Percentiles rank a stretch among this genome's conserved stretches.
phyloP scores from a whole-genome alignment of 1,140 invertebrate genomes.

The Euura saliciscinereae region DNA sequence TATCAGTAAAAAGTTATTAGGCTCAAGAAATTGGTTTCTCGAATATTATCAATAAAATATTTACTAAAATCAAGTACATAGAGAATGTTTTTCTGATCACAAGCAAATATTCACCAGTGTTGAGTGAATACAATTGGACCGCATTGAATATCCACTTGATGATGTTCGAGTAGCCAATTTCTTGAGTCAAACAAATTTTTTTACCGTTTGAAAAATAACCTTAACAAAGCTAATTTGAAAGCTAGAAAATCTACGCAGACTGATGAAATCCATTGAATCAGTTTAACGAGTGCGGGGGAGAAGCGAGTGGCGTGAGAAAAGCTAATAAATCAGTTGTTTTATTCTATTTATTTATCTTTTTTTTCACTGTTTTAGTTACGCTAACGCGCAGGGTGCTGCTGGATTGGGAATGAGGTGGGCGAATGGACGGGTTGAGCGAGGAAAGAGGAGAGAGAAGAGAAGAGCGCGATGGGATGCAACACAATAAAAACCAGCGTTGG shows the following conservation, averaged over 20 bases:
- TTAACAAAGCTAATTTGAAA: conserved; percentile 3
- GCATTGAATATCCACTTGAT: no score
- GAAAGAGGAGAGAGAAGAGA: conserved; percentile 16
- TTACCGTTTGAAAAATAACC: no score
- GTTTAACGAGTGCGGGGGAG: conserved; percentile 47
- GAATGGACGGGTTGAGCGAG: background rate
- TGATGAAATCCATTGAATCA: conserved; percentile 56
- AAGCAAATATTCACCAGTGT: no score
- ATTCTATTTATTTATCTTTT: conserved; percentile 33
- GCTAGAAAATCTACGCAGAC: conserved; percentile 35
- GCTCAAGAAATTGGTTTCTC: no score
- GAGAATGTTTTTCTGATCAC: no score
- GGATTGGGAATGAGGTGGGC: background rate
- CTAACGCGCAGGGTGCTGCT: background rate
- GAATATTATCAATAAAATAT: no score
- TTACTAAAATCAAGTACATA: no score
- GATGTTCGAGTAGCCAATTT: no score
- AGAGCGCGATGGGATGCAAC: conserved; percentile 23
- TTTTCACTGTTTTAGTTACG: conserved; percentile 16
- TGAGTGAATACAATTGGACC: no score
- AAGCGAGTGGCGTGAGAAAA: conserved; percentile 9
- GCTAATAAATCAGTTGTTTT: conserved; percentile 51
- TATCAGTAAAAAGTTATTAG: background rate
- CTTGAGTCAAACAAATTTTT: no score
- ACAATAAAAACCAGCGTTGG: conserved; percentile 41